Evolutionary conservation across 1,140 invertebrate genomes (phyloP).

Genomic region (Cecropterus lyciades): DNA sequence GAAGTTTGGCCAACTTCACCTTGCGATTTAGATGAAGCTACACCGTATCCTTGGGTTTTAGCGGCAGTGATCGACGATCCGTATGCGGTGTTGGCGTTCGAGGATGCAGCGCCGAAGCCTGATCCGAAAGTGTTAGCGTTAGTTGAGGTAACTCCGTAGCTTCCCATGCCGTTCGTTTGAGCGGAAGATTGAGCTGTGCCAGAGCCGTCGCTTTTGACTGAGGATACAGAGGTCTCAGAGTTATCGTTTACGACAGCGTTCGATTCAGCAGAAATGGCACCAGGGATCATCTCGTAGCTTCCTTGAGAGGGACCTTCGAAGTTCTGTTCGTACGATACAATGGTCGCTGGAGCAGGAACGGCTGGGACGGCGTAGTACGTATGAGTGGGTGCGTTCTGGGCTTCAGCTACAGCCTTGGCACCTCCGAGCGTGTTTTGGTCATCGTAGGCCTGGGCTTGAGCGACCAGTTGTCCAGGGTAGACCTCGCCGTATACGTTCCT

Average conservation of each 20-base stretch:
- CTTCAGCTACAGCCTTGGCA: conserved; percentile 59
- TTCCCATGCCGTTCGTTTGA: conserved; percentile 55
- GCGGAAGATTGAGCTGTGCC: conserved; percentile 60
- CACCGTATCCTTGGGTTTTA: conserved; percentile 47
- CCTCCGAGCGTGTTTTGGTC: conserved; percentile 44
- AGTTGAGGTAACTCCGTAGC: conserved; percentile 55
- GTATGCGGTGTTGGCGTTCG: conserved; percentile 58
- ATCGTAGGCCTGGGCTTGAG: conserved; percentile 61
- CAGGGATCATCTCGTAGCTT: conserved; percentile 45
- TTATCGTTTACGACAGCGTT: conserved; percentile 52
- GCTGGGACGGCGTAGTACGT: conserved; percentile 60
- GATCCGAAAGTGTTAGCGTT: conserved; percentile 59
- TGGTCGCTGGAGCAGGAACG: conserved; percentile 59
- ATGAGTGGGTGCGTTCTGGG: conserved; percentile 52
- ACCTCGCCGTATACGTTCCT: conserved; percentile 45
- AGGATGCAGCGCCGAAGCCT: conserved; percentile 56
- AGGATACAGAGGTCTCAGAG: conserved; percentile 55
- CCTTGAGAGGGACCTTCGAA: conserved; percentile 56
- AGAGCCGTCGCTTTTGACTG: conserved; percentile 56
- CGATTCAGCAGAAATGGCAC: conserved; percentile 51
- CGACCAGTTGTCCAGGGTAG: conserved; percentile 58
- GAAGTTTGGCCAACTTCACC: conserved; percentile 34
- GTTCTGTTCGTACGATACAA: conserved; percentile 70
- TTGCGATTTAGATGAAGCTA: conserved; percentile 41
- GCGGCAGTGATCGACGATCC: conserved; percentile 52